Percentiles rank a stretch among this genome's conserved stretches.
Evolutionary conservation across 2,888 invertebrate species (phyloP).

Genomic region (Melitaea athalia): DNA sequence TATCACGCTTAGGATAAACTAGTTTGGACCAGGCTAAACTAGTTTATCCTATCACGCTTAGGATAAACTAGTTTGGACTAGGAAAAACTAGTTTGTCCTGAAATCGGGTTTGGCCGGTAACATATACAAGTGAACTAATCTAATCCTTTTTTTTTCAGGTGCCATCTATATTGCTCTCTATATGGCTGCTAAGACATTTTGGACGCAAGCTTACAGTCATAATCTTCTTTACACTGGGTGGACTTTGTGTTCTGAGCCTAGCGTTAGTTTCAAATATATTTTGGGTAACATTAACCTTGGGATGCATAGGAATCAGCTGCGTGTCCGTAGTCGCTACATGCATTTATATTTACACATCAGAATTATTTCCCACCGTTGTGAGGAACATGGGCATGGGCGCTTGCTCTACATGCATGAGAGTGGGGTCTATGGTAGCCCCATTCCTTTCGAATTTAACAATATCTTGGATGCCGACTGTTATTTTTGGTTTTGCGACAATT

Average conservation of each 20-base stretch:
- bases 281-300: slow-evolving; percentile 83
- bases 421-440: slow-evolving; percentile 93
- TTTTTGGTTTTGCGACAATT: slow-evolving; percentile 87
- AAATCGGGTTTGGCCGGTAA: too few species aligned
- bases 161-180: slow-evolving; percentile 76
- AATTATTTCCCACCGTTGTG: slow-evolving; percentile 93
- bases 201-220: slow-evolving; percentile 86
- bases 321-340: slow-evolving; percentile 90
- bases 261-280: slow-evolving; percentile 77
- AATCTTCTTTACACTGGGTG: slow-evolving; percentile 82
- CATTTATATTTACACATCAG: slow-evolving; percentile 92
- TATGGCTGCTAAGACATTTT: slow-evolving; percentile 82
- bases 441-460: slow-evolving; percentile 86
- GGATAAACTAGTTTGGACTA: too few species aligned
- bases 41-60: too few species aligned
- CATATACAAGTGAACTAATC: not conserved
- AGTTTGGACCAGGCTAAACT: too few species aligned
- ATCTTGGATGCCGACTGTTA: slow-evolving; percentile 85
- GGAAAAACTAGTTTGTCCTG: too few species aligned
- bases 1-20: too few species aligned
- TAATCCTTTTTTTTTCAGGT: slow-evolving; percentile 77
- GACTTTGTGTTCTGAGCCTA: slow-evolving; percentile 83
- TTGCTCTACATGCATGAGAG: slow-evolving; percentile 90
- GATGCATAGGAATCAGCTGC: slow-evolving; percentile 89
- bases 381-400: slow-evolving; percentile 93